Conservation (phyloP, 2,888 invertebrate genomes). For the Anodontia alba region DNA sequence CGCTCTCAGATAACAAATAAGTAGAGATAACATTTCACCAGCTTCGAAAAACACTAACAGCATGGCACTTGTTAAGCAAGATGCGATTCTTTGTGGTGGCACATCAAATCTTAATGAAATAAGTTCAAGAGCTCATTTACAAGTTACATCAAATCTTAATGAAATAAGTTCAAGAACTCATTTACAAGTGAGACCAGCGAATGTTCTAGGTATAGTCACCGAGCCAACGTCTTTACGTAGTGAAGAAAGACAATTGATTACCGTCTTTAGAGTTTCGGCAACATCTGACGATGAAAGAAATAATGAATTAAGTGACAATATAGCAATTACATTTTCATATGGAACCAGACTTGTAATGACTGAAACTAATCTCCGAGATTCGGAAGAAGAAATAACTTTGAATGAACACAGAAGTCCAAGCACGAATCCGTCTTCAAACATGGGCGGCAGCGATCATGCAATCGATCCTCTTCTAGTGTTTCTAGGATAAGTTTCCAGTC, state of each 20-base stretch:
- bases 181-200: not conserved
- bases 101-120: too few species aligned
- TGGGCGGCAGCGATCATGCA: too few species aligned
- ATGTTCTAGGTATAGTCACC: not conserved
- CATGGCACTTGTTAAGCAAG: too few species aligned
- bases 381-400: not conserved
- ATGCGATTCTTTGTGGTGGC: too few species aligned
- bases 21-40: not conserved
- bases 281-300: not conserved
- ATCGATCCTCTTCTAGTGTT: not conserved
- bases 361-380: too few species aligned
- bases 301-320: not conserved
- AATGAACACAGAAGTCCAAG: not conserved
- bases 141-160: not conserved
- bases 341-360: too few species aligned
- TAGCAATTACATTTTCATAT: too few species aligned
- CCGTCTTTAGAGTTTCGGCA: not conserved
- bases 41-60: not conserved
- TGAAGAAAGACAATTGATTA: not conserved
- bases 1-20: conserved; percentile 13
- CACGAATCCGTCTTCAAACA: too few species aligned
- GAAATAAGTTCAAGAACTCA: not conserved
- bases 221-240: not conserved
- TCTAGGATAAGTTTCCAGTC: not conserved
- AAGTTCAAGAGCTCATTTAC: too few species aligned